A percentile compares a stretch with the other conserved stretches of the same genome.
Evolutionary conservation across 92 coral and sea anemone species (phyloP).

Genomic region (Porites divaricata): DNA sequence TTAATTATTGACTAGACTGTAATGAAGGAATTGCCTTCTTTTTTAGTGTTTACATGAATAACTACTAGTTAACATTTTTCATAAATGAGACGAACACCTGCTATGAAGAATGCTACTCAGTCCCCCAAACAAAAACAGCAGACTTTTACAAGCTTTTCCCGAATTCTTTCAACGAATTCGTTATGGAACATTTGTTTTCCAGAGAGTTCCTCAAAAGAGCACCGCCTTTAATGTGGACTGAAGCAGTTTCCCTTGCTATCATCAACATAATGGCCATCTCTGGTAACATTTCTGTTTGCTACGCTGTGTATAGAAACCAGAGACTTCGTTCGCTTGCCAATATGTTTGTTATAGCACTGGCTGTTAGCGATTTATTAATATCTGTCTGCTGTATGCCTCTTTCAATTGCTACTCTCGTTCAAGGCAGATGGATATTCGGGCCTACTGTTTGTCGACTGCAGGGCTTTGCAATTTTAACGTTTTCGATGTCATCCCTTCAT

Average conservation of each 20-base stretch:
- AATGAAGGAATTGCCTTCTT: too few species aligned
- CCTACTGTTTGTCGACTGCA: slow-evolving; percentile 54
- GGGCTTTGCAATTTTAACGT: slow-evolving; percentile 59
- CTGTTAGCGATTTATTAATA: slow-evolving; percentile 67
- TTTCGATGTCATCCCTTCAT: slow-evolving; percentile 57
- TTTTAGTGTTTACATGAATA: too few species aligned
- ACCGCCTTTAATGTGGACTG: slow-evolving; percentile 1
- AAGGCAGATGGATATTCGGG: slow-evolving; percentile 52
- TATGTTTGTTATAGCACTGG: slow-evolving; percentile 68
- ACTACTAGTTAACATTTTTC: too few species aligned
- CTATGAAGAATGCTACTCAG: too few species aligned
- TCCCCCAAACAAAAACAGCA: too few species aligned
- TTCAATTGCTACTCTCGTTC: slow-evolving; percentile 49
- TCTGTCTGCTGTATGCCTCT: slow-evolving; percentile 72
- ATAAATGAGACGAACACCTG: too few species aligned
- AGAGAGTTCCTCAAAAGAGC: neutral
- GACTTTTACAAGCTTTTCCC: too few species aligned
- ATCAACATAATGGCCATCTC: slow-evolving; percentile 42
- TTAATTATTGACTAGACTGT: too few species aligned
- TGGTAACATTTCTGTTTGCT: slow-evolving; percentile 73
- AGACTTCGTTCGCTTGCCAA: slow-evolving; percentile 65
- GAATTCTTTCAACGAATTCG: too few species aligned
- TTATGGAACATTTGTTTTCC: too few species aligned
- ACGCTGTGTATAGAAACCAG: slow-evolving; percentile 58
- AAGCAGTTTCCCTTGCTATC: slow-evolving; percentile 37